Percentiles rank a stretch among this genome's conserved stretches.
These are phyloP conservation scores for Crypturellus tataupa DNA, from an alignment of 2,797 vertebrate genomes.

Conservation along the genomic window DNA sequence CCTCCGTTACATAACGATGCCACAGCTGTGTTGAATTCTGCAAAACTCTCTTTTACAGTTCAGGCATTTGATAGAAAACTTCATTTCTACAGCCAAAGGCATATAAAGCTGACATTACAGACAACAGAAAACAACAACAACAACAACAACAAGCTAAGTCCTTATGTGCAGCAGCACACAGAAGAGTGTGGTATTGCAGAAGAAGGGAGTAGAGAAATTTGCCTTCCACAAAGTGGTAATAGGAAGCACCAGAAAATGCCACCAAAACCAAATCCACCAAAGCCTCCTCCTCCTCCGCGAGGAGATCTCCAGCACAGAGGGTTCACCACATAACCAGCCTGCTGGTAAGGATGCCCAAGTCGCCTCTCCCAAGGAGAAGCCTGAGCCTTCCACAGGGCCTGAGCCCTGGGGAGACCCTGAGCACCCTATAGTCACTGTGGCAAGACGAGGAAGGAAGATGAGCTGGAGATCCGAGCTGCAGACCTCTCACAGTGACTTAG, in stretches of 20 bases:
- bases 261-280: neutral
- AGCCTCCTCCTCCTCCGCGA: no score
- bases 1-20: neutral
- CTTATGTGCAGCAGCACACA: neutral
- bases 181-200: accelerated
- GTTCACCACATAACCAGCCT: no score
- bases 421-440: no score
- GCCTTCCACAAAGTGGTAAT: accelerated
- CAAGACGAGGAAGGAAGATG: no score
- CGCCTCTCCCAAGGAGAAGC: no score
- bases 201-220: neutral
- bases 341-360: no score
- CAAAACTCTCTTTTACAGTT: neutral
- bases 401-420: no score
- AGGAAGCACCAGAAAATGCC: neutral
- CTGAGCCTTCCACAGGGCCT: no score
- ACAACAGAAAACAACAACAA: neutral
- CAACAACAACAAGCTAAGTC: neutral
- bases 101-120: neutral
- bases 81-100: neutral
- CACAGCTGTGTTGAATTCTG: conserved; percentile 42
- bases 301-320: no score
- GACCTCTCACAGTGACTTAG: no score
- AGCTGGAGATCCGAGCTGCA: no score
- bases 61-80: neutral